Conservation (phyloP, 2,888 invertebrate genomes). For the Napeogenes inachia region DNA sequence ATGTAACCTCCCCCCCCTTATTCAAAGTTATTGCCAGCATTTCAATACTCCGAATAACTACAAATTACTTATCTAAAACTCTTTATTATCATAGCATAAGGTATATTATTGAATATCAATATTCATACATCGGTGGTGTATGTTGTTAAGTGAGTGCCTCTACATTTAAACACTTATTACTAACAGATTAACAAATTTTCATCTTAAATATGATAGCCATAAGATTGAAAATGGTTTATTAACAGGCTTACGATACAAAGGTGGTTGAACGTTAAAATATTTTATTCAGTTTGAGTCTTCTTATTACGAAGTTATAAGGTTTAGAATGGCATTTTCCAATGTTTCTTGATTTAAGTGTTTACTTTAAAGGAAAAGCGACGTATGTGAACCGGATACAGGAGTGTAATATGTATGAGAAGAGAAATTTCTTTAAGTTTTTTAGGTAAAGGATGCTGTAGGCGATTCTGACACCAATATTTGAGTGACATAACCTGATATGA, state of each 20-base stretch:
- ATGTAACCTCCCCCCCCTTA: conserved; percentile 59
- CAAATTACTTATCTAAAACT: not conserved
- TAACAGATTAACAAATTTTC: not conserved
- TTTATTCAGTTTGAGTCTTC: not conserved
- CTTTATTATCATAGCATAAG: conserved; percentile 8
- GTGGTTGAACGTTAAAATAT: conserved; percentile 5
- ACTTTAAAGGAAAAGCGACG: conserved; percentile 66
- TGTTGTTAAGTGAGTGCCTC: not conserved
- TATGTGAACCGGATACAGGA: conserved; percentile 69
- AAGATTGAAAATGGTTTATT: not conserved
- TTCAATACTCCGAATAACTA: conserved; percentile 7
- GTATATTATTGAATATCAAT: conserved; percentile 3
- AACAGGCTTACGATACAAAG: not conserved
- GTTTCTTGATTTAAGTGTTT: conserved; percentile 31
- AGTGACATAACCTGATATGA: conserved; percentile 18
- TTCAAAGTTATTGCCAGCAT: conserved; percentile 30
- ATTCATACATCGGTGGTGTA: not conserved
- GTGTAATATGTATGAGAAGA: conserved; percentile 52
- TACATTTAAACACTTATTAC: not conserved
- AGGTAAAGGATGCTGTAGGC: conserved; percentile 63
- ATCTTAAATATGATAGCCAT: not conserved
- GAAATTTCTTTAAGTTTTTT: conserved; percentile 62
- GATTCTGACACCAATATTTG: conserved; percentile 53
- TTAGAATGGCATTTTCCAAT: conserved; percentile 33
- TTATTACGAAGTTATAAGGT: conserved; percentile 40